A percentile compares a stretch with the other conserved stretches of the same genome.
phyloP scores from a whole-genome alignment of 2,113 vertebrate species.

The Sorex fumeus region DNA sequence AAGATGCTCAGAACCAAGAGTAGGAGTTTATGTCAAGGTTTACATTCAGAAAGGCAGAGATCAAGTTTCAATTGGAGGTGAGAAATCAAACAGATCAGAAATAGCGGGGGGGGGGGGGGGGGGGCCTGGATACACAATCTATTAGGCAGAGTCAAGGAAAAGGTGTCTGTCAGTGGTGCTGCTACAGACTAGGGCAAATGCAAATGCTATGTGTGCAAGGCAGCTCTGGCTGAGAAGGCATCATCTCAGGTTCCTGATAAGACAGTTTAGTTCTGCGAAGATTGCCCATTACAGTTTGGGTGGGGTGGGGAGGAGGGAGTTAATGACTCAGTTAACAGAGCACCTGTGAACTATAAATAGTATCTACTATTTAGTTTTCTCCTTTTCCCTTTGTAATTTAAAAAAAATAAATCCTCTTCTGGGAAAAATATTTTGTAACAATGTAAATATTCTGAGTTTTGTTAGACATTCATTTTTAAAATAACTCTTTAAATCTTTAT shows the following conservation, averaged over 20 bases:
- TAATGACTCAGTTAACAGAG: neutral
- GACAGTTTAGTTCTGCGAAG: neutral
- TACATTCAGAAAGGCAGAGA: conserved; percentile 1
- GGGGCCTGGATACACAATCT: neutral
- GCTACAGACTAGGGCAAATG: neutral
- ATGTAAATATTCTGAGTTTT: neutral
- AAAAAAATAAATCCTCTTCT: neutral
- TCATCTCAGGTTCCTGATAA: neutral
- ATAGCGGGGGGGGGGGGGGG: neutral
- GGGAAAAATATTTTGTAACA: neutral
- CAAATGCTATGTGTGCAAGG: neutral
- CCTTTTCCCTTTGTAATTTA: neutral
- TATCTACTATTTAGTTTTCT: too few relatives aligned
- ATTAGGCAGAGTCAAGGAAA: neutral
- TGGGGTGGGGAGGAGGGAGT: neutral
- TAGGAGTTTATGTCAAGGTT: neutral
- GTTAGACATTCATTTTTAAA: neutral
- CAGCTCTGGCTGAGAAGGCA: neutral
- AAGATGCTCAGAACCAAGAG: neutral
- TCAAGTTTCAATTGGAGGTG: neutral
- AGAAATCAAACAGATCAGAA: conserved; percentile 43
- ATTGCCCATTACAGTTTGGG: neutral
- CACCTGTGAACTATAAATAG: neutral
- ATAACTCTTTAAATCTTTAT: neutral
- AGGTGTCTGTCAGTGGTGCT: fast-evolving